Conservation (phyloP, 2,797 vertebrate species). For the Darevskia nairensis region DNA sequence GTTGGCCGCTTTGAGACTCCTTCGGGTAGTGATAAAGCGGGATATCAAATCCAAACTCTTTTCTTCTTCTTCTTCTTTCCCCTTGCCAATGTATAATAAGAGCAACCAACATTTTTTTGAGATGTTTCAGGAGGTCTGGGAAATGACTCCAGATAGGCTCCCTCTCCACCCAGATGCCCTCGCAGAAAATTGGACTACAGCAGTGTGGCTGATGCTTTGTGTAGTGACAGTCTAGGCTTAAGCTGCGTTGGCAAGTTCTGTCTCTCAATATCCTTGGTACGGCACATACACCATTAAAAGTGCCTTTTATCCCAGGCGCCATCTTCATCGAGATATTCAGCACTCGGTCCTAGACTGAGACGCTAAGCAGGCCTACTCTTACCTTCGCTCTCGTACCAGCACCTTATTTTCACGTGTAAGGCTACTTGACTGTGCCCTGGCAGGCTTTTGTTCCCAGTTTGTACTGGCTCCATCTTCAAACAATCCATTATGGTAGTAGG, state of each 20-base stretch:
- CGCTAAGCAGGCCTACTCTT: neutral
- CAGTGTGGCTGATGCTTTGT: neutral
- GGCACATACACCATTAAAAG: neutral
- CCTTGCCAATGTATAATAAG: neutral
- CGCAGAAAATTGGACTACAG: neutral
- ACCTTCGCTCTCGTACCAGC: neutral
- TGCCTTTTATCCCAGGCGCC: neutral
- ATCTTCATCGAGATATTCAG: neutral
- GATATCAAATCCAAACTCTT: too few relatives aligned
- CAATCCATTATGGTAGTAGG: slow-evolving; percentile 65
- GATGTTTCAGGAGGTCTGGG: neutral
- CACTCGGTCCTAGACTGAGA: neutral
- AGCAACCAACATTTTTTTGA: neutral
- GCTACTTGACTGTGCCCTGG: slow-evolving; percentile 32
- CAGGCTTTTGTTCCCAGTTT: slow-evolving; percentile 38
- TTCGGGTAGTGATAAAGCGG: too few relatives aligned
- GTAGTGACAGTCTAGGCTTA: neutral
- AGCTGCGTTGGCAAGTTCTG: neutral
- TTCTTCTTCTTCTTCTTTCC: too few relatives aligned
- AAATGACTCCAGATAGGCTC: neutral
- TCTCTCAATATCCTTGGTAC: neutral
- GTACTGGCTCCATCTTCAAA: slow-evolving; percentile 62
- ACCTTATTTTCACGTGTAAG: neutral
- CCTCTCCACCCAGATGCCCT: neutral
- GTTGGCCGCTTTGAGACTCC: too few relatives aligned